Conservation (phyloP, 2,888 invertebrate genomes). For the Cephus sareptanus region DNA sequence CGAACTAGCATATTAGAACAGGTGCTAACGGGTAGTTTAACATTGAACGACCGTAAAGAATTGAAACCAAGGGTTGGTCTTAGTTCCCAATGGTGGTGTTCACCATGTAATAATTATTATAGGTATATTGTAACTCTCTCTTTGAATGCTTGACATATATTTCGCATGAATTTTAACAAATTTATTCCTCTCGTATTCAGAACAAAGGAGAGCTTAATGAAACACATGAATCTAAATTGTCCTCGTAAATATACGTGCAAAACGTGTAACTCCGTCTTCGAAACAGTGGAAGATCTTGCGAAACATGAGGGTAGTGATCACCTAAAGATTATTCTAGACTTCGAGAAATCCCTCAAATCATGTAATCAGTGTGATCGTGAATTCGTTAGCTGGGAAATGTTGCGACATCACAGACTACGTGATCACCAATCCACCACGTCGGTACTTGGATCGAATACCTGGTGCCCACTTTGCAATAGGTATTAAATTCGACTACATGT, state of each 20-base stretch:
- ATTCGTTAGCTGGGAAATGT: constrained; percentile 56
- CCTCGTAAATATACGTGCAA: constrained; percentile 51
- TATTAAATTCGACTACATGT: constrained; percentile 10
- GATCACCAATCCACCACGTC: constrained; percentile 45
- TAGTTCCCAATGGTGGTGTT: constrained; percentile 56
- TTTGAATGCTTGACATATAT: constrained; percentile 3
- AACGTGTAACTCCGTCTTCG: constrained; percentile 48
- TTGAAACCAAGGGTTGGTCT: constrained; percentile 36
- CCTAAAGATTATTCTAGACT: constrained; percentile 48
- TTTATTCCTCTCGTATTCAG: constrained; percentile 30
- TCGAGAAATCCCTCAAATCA: constrained; percentile 45
- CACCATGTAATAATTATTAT: constrained; percentile 57
- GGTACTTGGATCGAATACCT: constrained; percentile 44
- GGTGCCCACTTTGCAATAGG: constrained; percentile 56
- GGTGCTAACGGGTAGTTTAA: constrained; percentile 51
- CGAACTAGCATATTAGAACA: constrained; percentile 55
- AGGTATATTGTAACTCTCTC: constrained; percentile 32
- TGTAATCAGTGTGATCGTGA: constrained; percentile 55
- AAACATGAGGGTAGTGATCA: constrained; percentile 53
- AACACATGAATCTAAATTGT: constrained; percentile 52
- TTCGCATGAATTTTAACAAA: not conserved
- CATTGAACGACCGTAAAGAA: constrained; percentile 50
- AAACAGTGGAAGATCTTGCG: constrained; percentile 50
- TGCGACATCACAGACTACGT: constrained; percentile 50
- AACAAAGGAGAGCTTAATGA: constrained; percentile 49